Percentiles rank a stretch among this genome's conserved stretches.
Conservation (phyloP, 2,888 invertebrate genomes). For the Teleiodes luculella region DNA sequence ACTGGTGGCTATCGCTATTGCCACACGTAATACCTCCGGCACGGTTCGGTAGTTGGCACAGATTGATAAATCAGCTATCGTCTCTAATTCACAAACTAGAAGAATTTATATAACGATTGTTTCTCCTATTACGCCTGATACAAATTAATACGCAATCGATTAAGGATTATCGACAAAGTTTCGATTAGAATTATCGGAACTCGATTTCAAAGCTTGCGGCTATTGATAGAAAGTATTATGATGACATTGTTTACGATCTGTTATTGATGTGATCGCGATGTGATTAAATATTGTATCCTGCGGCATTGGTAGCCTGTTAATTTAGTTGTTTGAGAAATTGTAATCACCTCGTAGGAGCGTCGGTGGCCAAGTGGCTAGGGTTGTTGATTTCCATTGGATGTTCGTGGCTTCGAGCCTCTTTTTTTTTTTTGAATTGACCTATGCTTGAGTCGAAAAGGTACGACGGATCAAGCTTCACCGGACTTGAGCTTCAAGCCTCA, state of each 20-base stretch:
- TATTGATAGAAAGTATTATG: constrained; percentile 8
- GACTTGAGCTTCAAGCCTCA: too few species aligned
- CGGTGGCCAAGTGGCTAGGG: too few species aligned
- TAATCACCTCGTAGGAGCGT: too few species aligned
- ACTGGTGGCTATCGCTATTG: not conserved
- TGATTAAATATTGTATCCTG: constrained; percentile 3
- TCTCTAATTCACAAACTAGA: not conserved
- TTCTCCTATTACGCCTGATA: not conserved
- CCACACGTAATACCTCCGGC: not conserved
- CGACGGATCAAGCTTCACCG: too few species aligned
- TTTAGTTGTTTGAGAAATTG: not conserved
- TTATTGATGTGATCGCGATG: not conserved
- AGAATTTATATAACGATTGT: not conserved
- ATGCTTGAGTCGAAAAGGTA: too few species aligned
- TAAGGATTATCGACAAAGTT: not conserved
- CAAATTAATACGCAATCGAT: constrained; percentile 12
- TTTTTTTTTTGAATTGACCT: too few species aligned
- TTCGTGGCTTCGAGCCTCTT: too few species aligned
- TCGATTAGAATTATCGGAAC: not conserved
- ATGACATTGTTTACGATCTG: not conserved
- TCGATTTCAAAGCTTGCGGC: not conserved
- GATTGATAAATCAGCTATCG: not conserved
- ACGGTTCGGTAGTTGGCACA: not conserved
- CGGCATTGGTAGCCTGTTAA: not conserved
- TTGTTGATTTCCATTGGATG: too few species aligned